Evolutionary conservation across 2,797 vertebrate species (phyloP).

Genomic region (Anomalospiza imberbis): DNA sequence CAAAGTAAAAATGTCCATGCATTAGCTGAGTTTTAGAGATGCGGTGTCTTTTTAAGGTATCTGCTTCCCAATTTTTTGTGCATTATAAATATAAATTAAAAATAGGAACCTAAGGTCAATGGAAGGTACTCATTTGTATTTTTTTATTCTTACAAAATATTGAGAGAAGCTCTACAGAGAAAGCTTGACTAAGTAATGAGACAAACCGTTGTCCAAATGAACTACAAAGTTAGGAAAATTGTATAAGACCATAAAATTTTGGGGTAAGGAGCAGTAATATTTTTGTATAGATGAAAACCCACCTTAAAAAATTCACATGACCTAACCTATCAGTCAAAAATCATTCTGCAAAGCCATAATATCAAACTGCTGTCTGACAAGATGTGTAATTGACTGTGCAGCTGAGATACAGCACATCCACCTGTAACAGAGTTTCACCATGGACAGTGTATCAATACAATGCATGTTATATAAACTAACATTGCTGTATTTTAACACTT

Average conservation of each 20-base stretch:
- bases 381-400: neutral
- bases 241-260: neutral
- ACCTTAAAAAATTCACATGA: neutral
- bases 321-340: neutral
- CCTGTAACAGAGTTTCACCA: neutral
- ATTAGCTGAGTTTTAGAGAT: neutral
- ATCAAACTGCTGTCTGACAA: neutral
- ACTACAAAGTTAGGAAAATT: neutral
- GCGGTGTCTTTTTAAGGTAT: neutral
- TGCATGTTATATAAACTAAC: neutral
- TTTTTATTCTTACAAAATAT: neutral
- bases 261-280: neutral
- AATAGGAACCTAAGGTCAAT: neutral
- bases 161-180: neutral
- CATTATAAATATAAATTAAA: neutral
- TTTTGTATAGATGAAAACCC: neutral
- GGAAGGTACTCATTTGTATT: neutral
- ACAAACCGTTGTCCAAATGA: neutral
- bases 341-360: neutral
- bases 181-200: neutral
- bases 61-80: neutral
- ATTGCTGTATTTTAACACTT: neutral
- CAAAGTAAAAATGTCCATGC: neutral
- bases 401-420: neutral
- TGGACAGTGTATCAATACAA: neutral